Base-by-base conservation (phyloP, 2,888 invertebrate genomes). In the Limenitis camilla region DNA sequence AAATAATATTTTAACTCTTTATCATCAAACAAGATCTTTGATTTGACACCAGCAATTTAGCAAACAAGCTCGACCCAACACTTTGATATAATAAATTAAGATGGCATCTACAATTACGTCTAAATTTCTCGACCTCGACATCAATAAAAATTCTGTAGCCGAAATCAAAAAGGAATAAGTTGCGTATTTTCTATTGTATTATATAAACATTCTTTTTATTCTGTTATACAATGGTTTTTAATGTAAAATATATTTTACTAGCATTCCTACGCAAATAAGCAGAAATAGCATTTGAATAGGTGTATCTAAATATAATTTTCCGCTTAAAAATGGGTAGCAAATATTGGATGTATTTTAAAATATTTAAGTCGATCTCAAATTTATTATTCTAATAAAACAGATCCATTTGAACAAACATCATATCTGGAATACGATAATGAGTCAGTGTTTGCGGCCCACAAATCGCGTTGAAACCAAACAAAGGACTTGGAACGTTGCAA, bases 391-490 rank as follows among this genome's bases (percentile, higher is more conserved):
- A 55, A 49, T 49, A 54, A 56, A 53, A 59, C 52, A 59, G 45
- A 57, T 56, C 52, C 56, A 61, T 61, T 59, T 60, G 62, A 57
- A 59, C 61, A 58, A 64, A 65, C 64, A 63, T 61, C 53, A 66
- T 67, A 69, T 69, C 64, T 63, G 69, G 70, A 74, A 75, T 66
- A 72, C 64, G 76, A 84, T 82, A 81, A 63, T 83, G 83, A 84
- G 61, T 85, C 85, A 84, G 65, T 68, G 67, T 71, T 68, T 69
- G 67, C 78, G 72, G 69, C 74, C 76, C 76, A 78, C 78, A 74
- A 79, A 78, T 76, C 69, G 65, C 64, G 74, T 71, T 71, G 68
- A 72, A 75, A 72, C 68, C 65, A 66, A 70, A 85, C 83, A 85
- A 84, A 84, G 81, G 69, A 69, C 67, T 69, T 64, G 67, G 71